Evolutionary conservation across 2,113 vertebrate species (phyloP), one percentile per base, ranked within the genome.

Genomic region (Mungos mungo): DNA sequence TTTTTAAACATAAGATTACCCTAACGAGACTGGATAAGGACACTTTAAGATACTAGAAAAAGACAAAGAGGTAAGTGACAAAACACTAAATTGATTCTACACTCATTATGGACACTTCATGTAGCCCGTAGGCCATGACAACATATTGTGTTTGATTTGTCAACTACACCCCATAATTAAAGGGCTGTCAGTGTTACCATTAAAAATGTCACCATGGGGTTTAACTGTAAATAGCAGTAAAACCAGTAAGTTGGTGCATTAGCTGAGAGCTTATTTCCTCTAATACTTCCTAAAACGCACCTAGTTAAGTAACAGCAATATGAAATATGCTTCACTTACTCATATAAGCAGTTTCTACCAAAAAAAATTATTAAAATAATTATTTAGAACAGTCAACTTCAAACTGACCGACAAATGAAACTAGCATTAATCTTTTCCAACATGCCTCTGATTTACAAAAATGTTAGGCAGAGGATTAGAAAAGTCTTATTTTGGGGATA

Each of bases 121-220:
- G 21, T 13, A 96, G 57, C 41, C 82, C 68, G 89, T 91, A 77
- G 93, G 68, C 87, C 60, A 93, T 25, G 81, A 89, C 5, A 90
- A 63, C 68, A 91, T 10, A 65, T 95, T 90, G 95, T 88, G 71
- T 95, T 54, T 88, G 88, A 82, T 93, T 90, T 94, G 86, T 94
- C 92, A 97, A 38, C 87, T 90, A 81, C 0, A 14, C 31, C 38
- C 80, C 60, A 81, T 90, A 97, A 96, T 96, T 97, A 98, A 97
- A 95, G 45, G n/a, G 35, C 63, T 95, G 60, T 83, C 74, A 69
- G 1, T 85, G 52, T 87, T 97, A 69, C 50, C 31, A 72, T 54
- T 96, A 89, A 31, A 96, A 95, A 93, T 93, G 88, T 41, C 25
- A 71, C 93, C 95, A 93, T 2, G 86, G 69, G 96, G 52, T 96